Base-by-base conservation (phyloP, 2,113 vertebrate species). In the Ovis canadensis region DNA sequence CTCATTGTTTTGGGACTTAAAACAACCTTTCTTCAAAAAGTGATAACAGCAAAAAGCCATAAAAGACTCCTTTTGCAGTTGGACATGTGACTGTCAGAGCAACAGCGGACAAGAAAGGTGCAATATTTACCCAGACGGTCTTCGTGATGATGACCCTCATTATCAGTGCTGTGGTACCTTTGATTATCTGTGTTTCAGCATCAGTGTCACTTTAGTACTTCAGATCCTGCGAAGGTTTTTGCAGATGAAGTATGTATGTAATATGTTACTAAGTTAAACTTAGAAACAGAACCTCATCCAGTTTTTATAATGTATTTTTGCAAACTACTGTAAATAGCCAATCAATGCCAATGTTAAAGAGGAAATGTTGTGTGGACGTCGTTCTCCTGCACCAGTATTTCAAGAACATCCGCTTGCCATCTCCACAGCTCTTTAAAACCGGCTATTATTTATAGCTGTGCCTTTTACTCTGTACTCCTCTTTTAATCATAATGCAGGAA, bases 171-270 rank as follows among this genome's bases (percentile, higher is more conserved):
- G 96, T 96, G 97, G 97, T 96, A 98, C 98, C 98, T 98, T 96
- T 82, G 97, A 97, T 98, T 98, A 98, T 98, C 98, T 98, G 97
- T 98, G 96, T 98, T 95, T 98, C 99, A 99, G 99, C 99, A 96
- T 99, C 99, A 98, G 82, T 95, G 97, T 99, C 97, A 98, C 98
- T 98, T 99, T 98, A 99, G 97, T 97, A 98, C 98, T 99, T 98
- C 97, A 94, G 92, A 86, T 96, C 91, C 74, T 97, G 96, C 94
- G 92, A 57, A 98, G 97, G 27, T 45, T 23, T 71, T 93, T 98
- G 97, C 98, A 97, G 97, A 77, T 94, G 96, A 97, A 98, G 98
- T 98, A 97, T 98, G 96, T 98, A 64, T 97, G 94, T 98, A 74
- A 74, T 13, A 1, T 9, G 96, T 98, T 97, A 96, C 95, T 98